Conservation (phyloP, 2,113 vertebrate species). For the Esox niger region DNA sequence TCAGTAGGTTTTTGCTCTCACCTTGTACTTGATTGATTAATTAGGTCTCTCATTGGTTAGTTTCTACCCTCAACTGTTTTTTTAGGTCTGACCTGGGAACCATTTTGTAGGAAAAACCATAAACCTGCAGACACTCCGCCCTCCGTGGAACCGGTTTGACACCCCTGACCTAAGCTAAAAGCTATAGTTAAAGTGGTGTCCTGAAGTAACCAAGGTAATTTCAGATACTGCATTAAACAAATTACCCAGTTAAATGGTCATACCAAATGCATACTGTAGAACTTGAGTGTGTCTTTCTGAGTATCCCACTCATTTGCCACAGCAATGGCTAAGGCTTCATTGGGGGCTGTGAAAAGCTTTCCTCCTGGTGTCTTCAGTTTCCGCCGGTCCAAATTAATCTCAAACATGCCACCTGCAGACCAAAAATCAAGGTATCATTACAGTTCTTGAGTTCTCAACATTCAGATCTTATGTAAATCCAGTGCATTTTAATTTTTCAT, state of each 20-base stretch:
- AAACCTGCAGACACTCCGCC: no score
- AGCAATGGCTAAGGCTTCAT: conserved; percentile 86
- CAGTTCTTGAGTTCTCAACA: neutral
- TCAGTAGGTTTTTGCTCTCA: no score
- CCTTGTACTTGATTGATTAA: no score
- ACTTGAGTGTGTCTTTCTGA: conserved; percentile 90
- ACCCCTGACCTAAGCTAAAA: no score
- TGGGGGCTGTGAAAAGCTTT: conserved; percentile 89
- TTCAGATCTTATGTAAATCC: neutral
- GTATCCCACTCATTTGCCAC: conserved; percentile 95
- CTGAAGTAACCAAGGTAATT: neutral
- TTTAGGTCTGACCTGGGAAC: no score
- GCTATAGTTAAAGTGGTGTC: no score
- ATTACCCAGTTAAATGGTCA: neutral
- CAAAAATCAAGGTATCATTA: neutral
- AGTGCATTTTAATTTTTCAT: no score
- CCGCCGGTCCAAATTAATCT: conserved; percentile 89
- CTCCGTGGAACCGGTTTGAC: no score
- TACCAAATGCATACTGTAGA: conserved; percentile 96
- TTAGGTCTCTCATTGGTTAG: no score
- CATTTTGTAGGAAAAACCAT: no score
- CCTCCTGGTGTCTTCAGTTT: conserved; percentile 94
- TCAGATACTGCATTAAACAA: neutral
- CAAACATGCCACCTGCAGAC: conserved; percentile 82
- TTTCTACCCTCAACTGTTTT: no score